Evolutionary conservation across 1,140 invertebrate genomes (phyloP), one percentile per base, ranked within the genome.

Genomic region (Calosoma granatense): DNA sequence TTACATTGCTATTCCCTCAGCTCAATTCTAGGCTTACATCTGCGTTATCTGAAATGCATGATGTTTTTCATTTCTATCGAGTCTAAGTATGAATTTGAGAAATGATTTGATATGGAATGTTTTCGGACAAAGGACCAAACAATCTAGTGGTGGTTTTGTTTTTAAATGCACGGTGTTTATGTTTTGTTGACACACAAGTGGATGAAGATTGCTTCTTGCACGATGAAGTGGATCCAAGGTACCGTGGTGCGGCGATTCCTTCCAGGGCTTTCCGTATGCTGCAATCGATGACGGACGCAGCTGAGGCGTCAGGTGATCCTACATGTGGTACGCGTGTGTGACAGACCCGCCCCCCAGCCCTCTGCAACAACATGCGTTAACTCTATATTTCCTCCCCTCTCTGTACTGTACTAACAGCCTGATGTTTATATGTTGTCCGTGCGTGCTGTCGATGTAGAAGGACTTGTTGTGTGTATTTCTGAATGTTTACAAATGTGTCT

Each of bases 251-350:
- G 21, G 78, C 82, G 22, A 86, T 87, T 61, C 86, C 86, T 2
- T 87, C 85, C 4, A 78, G 82, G 66, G 79, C 84, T 56, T 87
- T 87, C 67, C 78, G 80, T 61, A 77, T 76, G 57, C 72, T 88
- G 54, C 82, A 85, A 69, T 81, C 70, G 54, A 80, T 81, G 76
- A 80, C 77, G 9, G 76, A 77, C 23, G 70, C 70, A 3, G 70
- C 14, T 4, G 41, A 47, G 17, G 41, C 41, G 2, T 54, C 47
- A 9, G 41, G 14, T 26, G 19, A 30, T 26, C 9, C 21, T 22
- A n/a, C 53, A 15, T n/a, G 66, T 6, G 72, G 74, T 53, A 59
- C 23, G 43, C 11, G 22, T 9, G 6, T 56, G 12, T 22, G 56
- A 41, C 56, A 64, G 54, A 60, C 63, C 14, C 36, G 55, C 23